Percentiles rank a stretch among this genome's conserved stretches.
Evolutionary conservation across 1,140 invertebrate species (phyloP).

Genomic region (Drosophila pallidifrons): DNA sequence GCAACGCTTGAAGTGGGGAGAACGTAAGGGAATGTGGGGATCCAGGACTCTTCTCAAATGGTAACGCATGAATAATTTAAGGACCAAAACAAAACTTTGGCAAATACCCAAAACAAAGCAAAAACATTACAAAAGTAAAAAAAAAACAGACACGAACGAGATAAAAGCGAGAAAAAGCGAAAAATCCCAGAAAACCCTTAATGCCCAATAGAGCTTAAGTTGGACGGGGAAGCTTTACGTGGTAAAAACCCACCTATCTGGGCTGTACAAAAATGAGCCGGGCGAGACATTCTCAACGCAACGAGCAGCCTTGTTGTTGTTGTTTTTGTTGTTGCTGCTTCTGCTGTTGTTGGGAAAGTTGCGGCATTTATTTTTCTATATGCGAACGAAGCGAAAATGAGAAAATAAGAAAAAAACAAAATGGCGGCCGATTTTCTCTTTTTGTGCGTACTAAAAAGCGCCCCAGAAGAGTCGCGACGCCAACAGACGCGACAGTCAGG

Average conservation of each 20-base stretch:
- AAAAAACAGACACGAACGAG: constrained; percentile 16
- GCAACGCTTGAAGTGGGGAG: background rate
- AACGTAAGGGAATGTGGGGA: background rate
- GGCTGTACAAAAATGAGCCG: constrained; percentile 34
- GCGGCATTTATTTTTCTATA: constrained; percentile 84
- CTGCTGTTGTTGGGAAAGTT: constrained; percentile 56
- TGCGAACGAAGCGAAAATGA: constrained; percentile 77
- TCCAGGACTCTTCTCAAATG: constrained; percentile 26
- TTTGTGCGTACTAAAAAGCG: constrained; percentile 82
- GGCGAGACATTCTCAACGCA: constrained; percentile 1
- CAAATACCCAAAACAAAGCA: constrained; percentile 60
- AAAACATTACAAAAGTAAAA: background rate
- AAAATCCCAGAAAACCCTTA: constrained; percentile 72
- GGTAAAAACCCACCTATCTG: constrained; percentile 11
- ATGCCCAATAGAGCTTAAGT: constrained; percentile 82
- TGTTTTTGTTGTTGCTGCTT: background rate
- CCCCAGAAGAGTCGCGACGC: constrained; percentile 50
- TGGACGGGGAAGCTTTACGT: constrained; percentile 32
- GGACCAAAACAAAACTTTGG: constrained; percentile 65
- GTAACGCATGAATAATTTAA: constrained; percentile 79
- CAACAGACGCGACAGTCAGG: constrained; percentile 30
- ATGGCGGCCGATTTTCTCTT: constrained; percentile 78
- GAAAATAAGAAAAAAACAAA: constrained; percentile 82
- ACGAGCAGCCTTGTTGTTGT: constrained; percentile 47
- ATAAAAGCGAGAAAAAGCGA: constrained; percentile 38